Evolutionary conservation across 2,797 vertebrate genomes (phyloP).

Genomic region (Anabacerthia variegaticeps): DNA sequence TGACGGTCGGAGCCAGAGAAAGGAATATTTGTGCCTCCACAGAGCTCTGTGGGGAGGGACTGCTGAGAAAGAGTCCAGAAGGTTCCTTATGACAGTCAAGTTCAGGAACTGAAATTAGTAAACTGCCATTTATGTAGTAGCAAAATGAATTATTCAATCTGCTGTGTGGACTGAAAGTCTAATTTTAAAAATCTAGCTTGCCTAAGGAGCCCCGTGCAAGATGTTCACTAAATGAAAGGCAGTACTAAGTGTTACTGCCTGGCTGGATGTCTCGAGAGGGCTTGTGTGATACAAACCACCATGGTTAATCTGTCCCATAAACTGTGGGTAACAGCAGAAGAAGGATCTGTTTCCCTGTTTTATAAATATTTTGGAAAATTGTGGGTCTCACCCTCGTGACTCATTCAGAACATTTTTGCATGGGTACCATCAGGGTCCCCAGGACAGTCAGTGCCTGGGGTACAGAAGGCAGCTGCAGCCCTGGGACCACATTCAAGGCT

Average conservation of each 20-base stretch:
- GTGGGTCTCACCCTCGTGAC: not conserved
- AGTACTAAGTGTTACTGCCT: not conserved
- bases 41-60: not conserved
- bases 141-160: conserved; percentile 49
- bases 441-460: not conserved
- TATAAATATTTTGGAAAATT: not conserved
- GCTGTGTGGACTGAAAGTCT: conserved; percentile 6
- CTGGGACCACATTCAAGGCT: not conserved
- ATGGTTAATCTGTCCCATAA: not conserved
- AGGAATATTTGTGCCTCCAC: not conserved
- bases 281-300: not conserved
- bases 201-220: not conserved
- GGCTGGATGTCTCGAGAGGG: not conserved
- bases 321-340: not conserved
- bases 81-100: not conserved
- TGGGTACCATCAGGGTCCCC: accelerated
- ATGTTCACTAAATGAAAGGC: not conserved
- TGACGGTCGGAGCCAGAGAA: not conserved
- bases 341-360: not conserved
- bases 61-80: conserved; percentile 27
- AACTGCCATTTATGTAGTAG: conserved; percentile 20
- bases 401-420: not conserved
- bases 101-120: conserved; percentile 48
- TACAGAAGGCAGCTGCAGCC: accelerated
- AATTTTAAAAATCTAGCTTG: conserved; percentile 33